Evolutionary conservation across 2,113 vertebrate species (phyloP).

Genomic region (Jaculus jaculus): DNA sequence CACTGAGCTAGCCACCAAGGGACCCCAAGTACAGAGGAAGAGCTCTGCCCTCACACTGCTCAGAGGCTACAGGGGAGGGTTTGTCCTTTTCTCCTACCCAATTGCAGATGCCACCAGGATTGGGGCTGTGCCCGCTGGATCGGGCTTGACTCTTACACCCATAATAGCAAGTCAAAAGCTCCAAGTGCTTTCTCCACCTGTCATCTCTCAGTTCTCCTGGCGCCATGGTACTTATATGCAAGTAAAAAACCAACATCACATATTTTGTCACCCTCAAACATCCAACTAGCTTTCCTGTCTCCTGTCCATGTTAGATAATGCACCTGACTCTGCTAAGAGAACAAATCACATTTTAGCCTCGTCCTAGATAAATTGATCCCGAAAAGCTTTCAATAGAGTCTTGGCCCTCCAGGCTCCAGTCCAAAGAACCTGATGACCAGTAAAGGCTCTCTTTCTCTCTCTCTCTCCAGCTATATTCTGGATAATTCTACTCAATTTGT

Average conservation of each 20-base stretch:
- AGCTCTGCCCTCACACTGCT: neutral
- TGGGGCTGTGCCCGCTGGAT: neutral
- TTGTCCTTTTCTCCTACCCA: neutral
- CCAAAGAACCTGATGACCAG: too few species aligned
- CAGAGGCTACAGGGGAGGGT: fast-evolving
- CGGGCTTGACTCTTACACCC: neutral
- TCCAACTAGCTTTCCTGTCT: neutral
- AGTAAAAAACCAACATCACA: neutral
- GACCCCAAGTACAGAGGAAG: neutral
- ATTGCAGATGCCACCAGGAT: neutral
- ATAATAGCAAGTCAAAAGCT: too few species aligned
- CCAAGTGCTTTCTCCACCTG: neutral
- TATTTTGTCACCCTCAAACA: neutral
- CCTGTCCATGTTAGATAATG: neutral
- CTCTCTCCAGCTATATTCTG: too few species aligned
- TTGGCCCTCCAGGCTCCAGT: too few species aligned
- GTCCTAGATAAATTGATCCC: neutral
- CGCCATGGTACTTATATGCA: neutral
- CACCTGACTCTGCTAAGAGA: neutral
- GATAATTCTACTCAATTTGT: neutral
- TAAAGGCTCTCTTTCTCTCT: neutral
- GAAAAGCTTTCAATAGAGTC: too few species aligned
- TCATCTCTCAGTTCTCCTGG: neutral
- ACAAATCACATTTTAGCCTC: neutral
- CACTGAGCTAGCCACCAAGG: fast-evolving